These are phyloP conservation scores for Parapristionchus giblindavisi DNA, from an alignment of 2,888 invertebrate species.

Conservation along the genomic window DNA sequence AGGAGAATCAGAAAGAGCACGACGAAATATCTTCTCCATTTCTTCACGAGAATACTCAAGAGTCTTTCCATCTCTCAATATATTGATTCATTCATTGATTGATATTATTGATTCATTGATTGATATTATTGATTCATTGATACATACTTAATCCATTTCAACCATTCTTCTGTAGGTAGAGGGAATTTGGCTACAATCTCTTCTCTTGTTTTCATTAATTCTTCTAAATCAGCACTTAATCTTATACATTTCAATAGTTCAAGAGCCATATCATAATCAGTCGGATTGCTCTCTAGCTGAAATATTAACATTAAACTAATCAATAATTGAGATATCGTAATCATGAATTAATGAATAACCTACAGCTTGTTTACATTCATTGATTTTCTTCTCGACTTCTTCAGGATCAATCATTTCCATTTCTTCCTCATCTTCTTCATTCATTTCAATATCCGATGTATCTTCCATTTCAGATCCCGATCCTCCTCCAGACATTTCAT, in stretches of 20 bases:
- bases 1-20: slow-evolving; percentile 19
- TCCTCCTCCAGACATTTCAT: background rate
- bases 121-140: background rate
- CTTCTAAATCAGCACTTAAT: slow-evolving; percentile 49
- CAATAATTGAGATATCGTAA: background rate
- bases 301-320: slow-evolving; percentile 26
- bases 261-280: slow-evolving; percentile 37
- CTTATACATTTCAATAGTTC: slow-evolving; percentile 39
- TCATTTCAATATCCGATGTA: background rate
- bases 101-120: no score
- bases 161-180: slow-evolving; percentile 43
- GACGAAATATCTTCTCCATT: slow-evolving; percentile 23
- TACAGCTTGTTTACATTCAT: slow-evolving; percentile 1
- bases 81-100: no score
- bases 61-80: slow-evolving; percentile 22
- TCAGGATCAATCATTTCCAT: slow-evolving; percentile 1
- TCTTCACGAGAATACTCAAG: background rate
- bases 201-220: slow-evolving; percentile 42
- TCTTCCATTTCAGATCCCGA: slow-evolving; percentile 7
- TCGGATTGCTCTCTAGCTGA: slow-evolving; percentile 43
- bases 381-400: slow-evolving; percentile 31
- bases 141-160: slow-evolving; percentile 48
- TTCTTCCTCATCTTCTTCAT: slow-evolving; percentile 31
- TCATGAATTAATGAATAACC: background rate
- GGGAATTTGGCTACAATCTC: slow-evolving; percentile 40